Evolutionary conservation across 2,888 invertebrate genomes (phyloP).

Genomic region (Rutpela maculata): DNA sequence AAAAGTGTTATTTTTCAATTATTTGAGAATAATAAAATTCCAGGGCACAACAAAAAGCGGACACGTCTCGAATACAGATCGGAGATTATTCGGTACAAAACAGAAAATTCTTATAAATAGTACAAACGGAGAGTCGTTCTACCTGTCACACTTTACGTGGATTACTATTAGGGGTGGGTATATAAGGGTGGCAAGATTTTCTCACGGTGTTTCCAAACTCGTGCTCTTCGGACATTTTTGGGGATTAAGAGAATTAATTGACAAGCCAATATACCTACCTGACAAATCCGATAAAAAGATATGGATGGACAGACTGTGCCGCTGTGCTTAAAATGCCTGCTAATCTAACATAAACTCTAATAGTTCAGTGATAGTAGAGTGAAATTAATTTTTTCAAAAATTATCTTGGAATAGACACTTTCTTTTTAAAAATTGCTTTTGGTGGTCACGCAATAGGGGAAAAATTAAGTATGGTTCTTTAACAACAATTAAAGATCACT

Average conservation of each 20-base stretch:
- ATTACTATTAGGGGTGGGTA: conserved; percentile 15
- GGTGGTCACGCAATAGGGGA: too few species aligned
- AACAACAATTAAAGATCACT: too few species aligned
- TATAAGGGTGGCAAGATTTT: conserved; percentile 16
- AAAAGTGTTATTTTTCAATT: conserved; percentile 27
- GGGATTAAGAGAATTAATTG: conserved; percentile 36
- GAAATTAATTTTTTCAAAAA: too few species aligned
- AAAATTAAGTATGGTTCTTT: too few species aligned
- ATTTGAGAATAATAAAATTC: conserved; percentile 18
- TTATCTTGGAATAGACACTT: too few species aligned
- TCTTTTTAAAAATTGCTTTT: too few species aligned
- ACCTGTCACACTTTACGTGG: conserved; percentile 22
- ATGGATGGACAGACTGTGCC: background rate
- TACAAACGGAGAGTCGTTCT: conserved; percentile 16
- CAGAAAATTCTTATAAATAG: conserved; percentile 29
- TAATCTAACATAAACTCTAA: conserved; percentile 12
- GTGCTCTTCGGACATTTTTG: conserved; percentile 19
- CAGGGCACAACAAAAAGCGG: background rate
- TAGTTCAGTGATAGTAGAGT: background rate
- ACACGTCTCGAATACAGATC: conserved; percentile 28
- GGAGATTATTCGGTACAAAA: conserved; percentile 20
- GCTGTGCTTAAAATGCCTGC: background rate
- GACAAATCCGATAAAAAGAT: conserved; percentile 33
- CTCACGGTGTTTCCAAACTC: conserved; percentile 36
- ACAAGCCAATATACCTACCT: conserved; percentile 26